A percentile compares a stretch with the other conserved stretches of the same genome.
These are phyloP conservation scores for Bimastos eiseni DNA, from an alignment of 2,888 invertebrate genomes.

Conservation along the genomic window DNA sequence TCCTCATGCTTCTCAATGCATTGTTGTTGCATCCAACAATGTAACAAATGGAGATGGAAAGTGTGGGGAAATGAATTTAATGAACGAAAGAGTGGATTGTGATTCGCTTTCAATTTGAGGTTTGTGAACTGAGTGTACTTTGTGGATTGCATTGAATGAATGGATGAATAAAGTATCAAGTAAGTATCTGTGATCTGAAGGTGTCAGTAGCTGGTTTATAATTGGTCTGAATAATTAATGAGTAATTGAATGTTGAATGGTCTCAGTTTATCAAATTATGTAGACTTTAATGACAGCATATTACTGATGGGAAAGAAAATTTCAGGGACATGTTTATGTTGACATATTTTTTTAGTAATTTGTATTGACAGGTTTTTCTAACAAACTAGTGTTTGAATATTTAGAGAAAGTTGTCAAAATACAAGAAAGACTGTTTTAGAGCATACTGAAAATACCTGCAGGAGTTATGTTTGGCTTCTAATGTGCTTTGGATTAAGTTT, in stretches of 20 bases:
- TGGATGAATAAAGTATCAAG: background rate
- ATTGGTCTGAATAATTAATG: background rate
- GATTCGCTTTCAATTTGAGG: background rate
- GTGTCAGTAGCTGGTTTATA: background rate
- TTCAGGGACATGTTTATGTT: background rate
- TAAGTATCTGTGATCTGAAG: background rate
- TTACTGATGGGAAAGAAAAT: background rate
- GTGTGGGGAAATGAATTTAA: slow-evolving; percentile 13
- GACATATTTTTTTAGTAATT: background rate
- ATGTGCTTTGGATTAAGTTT: background rate
- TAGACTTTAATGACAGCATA: background rate
- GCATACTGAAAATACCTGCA: background rate
- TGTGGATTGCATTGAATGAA: background rate
- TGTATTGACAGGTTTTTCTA: background rate
- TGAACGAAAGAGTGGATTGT: background rate
- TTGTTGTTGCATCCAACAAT: background rate
- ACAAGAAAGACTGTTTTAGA: background rate
- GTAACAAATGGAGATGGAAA: background rate
- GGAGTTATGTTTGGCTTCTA: background rate
- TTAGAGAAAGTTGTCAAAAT: background rate
- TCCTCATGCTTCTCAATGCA: background rate
- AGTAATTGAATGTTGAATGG: background rate
- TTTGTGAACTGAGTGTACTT: background rate
- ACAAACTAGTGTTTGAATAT: background rate
- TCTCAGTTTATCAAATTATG: background rate